Percentiles rank a stretch among this genome's conserved stretches.
These are phyloP conservation scores for Pontoporia blainvillei DNA, from an alignment of 2,113 vertebrate genomes.

Conservation along the genomic window DNA sequence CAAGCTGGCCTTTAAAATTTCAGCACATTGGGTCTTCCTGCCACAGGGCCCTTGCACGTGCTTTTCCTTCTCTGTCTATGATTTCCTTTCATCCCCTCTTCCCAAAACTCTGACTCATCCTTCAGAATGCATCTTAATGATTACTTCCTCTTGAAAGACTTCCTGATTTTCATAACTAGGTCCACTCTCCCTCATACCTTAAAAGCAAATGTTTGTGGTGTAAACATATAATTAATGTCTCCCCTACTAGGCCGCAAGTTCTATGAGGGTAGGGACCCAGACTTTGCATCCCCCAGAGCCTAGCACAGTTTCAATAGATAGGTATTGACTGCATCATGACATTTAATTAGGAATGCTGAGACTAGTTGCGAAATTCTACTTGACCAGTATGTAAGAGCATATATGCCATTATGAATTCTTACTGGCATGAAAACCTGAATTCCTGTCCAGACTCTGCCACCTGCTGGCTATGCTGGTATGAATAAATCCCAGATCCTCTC, in stretches of 20 bases:
- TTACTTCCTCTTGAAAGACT: constrained; percentile 32
- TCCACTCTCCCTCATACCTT: constrained; percentile 13
- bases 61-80: background rate
- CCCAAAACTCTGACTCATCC: constrained; percentile 21
- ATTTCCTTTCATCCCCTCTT: constrained; percentile 15
- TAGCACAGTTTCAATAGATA: background rate
- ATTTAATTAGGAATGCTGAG: constrained; percentile 34
- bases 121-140: constrained; percentile 23
- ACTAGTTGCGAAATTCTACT: constrained; percentile 4
- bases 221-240: constrained; percentile 16
- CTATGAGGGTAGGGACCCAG: background rate
- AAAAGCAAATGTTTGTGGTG: constrained; percentile 46
- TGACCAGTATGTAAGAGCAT: background rate
- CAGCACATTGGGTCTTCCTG: background rate
- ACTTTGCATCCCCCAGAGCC: background rate
- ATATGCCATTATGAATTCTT: background rate
- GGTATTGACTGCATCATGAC: background rate
- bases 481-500: constrained; percentile 21
- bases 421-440: background rate
- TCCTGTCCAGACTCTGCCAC: constrained; percentile 52
- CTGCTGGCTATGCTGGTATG: constrained; percentile 52
- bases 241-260: background rate
- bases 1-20: background rate
- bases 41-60: constrained; percentile 31
- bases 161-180: constrained; percentile 9